These are phyloP conservation scores for Emmelina monodactyla DNA, from an alignment of 2,888 invertebrate species.

Conservation along the genomic window DNA sequence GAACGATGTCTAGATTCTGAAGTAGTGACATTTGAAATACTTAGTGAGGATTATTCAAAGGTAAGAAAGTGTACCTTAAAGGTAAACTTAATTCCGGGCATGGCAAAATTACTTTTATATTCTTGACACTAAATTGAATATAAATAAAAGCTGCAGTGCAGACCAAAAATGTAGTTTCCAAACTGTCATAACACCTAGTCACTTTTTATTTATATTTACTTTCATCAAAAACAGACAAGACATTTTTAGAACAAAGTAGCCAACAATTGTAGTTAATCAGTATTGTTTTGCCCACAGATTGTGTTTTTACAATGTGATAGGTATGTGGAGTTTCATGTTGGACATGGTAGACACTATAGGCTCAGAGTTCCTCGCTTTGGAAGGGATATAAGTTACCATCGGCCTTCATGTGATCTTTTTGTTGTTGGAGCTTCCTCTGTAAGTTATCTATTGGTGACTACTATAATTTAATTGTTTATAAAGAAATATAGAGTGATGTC, in stretches of 20 bases:
- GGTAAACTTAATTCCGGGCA: no score
- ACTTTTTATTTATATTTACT: background rate
- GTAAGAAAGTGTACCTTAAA: no score
- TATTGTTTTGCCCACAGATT: constrained; percentile 67
- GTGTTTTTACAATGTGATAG: constrained; percentile 85
- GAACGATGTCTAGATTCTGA: constrained; percentile 98
- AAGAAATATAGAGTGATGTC: background rate
- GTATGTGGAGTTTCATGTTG: constrained; percentile 94
- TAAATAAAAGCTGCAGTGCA: no score
- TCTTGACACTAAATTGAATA: no score
- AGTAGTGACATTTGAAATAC: constrained; percentile 89
- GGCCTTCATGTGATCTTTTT: constrained; percentile 89
- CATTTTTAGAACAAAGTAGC: no score
- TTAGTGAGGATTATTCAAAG: constrained; percentile 97
- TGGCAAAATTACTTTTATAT: no score
- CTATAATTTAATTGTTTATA: background rate
- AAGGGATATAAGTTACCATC: constrained; percentile 90
- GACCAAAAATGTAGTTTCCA: background rate
- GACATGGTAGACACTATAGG: constrained; percentile 89
- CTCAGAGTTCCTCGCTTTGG: constrained; percentile 95
- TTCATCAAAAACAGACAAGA: background rate
- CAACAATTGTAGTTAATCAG: no score
- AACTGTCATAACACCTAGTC: background rate
- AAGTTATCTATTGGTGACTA: constrained; percentile 18
- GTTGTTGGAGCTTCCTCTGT: constrained; percentile 88